phyloP scores from a whole-genome alignment of 1,140 invertebrate genomes.

The Euwallacea fornicatus region DNA sequence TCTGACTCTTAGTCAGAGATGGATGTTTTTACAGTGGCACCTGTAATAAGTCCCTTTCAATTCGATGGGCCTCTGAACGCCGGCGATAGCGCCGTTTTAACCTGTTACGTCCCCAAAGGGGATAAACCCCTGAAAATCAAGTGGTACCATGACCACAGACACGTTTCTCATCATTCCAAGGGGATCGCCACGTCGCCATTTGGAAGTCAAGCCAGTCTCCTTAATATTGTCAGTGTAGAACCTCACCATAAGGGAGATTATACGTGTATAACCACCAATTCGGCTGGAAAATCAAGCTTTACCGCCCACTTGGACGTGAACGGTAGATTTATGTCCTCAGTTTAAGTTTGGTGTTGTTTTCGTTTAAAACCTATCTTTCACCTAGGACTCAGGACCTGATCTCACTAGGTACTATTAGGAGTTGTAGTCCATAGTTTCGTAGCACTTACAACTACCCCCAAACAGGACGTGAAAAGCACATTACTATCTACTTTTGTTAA shows the following conservation, averaged over 20 bases:
- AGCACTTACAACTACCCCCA: constrained; percentile 13
- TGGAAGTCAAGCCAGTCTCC: constrained; percentile 44
- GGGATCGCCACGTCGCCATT: constrained; percentile 45
- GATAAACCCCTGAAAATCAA: constrained; percentile 65
- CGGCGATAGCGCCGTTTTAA: constrained; percentile 63
- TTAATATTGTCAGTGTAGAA: constrained; percentile 62
- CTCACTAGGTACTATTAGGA: constrained; percentile 29
- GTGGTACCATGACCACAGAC: constrained; percentile 63
- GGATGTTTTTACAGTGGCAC: constrained; percentile 56
- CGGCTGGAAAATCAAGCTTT: constrained; percentile 62
- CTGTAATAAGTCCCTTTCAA: constrained; percentile 62
- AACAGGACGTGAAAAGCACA: neutral
- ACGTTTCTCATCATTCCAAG: constrained; percentile 45
- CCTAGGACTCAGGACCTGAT: constrained; percentile 21
- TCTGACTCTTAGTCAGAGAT: neutral
- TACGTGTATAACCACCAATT: constrained; percentile 64
- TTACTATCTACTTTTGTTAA: constrained; percentile 16
- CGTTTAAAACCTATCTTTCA: constrained; percentile 26
- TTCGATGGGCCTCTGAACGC: constrained; percentile 64
- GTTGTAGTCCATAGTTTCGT: constrained; percentile 20
- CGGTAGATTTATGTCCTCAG: constrained; percentile 54
- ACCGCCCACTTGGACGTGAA: constrained; percentile 65
- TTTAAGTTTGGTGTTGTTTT: constrained; percentile 19
- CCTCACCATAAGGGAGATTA: constrained; percentile 65
- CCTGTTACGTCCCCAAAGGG: constrained; percentile 65